Conservation (phyloP, 2,113 vertebrate genomes). For the Struthidea cinerea region DNA sequence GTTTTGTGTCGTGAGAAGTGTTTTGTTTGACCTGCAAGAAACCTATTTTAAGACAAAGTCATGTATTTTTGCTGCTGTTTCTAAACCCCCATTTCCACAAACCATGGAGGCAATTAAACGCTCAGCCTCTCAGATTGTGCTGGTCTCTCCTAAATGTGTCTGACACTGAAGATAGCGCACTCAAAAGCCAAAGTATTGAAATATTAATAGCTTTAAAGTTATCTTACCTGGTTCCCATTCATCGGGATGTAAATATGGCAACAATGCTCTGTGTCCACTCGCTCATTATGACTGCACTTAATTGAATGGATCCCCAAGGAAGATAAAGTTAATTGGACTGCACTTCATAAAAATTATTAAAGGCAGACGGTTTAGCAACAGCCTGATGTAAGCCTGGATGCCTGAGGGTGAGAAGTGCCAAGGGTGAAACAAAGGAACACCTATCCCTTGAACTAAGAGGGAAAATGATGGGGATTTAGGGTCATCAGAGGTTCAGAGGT, state of each 20-base stretch:
- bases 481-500: not conserved
- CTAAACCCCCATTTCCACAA: not conserved
- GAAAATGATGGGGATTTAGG: not conserved
- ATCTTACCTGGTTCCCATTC: constrained; percentile 58
- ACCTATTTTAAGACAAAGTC: not conserved
- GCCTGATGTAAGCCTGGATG: constrained; percentile 14
- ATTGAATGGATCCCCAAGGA: constrained; percentile 66
- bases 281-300: constrained; percentile 38
- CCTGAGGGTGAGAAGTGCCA: constrained; percentile 23
- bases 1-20: not conserved
- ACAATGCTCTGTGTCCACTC: constrained; percentile 50
- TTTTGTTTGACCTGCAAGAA: not conserved
- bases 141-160: constrained; percentile 1
- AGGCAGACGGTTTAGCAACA: constrained; percentile 22
- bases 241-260: constrained; percentile 60
- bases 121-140: not conserved
- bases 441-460: not conserved
- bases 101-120: constrained; percentile 46
- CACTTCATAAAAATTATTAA: constrained; percentile 65
- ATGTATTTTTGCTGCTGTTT: not conserved
- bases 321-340: constrained; percentile 70
- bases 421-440: constrained; percentile 17
- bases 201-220: constrained; percentile 58
- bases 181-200: constrained; percentile 44
- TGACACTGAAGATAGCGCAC: constrained; percentile 37